Percentiles rank a stretch among this genome's conserved stretches.
phyloP scores from a whole-genome alignment of 2,113 vertebrate genomes.

The Otus sunia region DNA sequence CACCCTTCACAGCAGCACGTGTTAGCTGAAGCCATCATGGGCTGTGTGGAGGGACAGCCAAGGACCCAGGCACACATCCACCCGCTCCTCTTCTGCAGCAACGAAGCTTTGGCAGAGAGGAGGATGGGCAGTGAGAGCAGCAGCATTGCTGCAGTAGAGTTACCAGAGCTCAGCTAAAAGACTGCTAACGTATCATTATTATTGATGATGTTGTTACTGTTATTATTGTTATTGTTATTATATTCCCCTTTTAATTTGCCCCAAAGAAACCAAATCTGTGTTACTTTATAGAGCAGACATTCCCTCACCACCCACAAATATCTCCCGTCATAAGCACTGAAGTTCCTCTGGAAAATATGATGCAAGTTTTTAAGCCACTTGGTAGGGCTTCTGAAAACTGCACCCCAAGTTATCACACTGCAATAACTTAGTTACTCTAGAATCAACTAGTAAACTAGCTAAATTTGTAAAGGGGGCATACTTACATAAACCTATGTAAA shows the following conservation, averaged over 20 bases:
- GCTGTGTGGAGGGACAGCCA: fast-evolving
- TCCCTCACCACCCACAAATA: neutral
- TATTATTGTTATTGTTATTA: neutral
- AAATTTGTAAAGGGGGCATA: neutral
- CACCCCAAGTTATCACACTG: neutral
- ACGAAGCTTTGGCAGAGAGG: neutral
- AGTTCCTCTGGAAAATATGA: neutral
- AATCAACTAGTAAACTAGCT: neutral
- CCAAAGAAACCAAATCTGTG: neutral
- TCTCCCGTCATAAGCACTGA: neutral
- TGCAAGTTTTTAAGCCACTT: neutral
- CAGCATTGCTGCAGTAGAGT: neutral
- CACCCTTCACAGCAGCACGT: neutral
- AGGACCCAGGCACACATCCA: fast-evolving
- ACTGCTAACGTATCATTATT: neutral
- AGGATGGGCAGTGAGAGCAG: conserved; percentile 34
- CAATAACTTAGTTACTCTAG: neutral
- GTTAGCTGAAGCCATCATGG: neutral
- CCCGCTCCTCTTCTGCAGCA: neutral
- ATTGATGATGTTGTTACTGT: neutral
- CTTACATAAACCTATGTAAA: neutral
- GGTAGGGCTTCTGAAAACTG: neutral
- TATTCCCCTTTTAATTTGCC: neutral
- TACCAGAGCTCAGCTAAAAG: neutral
- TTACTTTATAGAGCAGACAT: neutral